Evolutionary conservation across 2,888 invertebrate genomes (phyloP), one percentile per base, ranked within the genome.

Genomic region (Rhopalosiphum nymphaeae): DNA sequence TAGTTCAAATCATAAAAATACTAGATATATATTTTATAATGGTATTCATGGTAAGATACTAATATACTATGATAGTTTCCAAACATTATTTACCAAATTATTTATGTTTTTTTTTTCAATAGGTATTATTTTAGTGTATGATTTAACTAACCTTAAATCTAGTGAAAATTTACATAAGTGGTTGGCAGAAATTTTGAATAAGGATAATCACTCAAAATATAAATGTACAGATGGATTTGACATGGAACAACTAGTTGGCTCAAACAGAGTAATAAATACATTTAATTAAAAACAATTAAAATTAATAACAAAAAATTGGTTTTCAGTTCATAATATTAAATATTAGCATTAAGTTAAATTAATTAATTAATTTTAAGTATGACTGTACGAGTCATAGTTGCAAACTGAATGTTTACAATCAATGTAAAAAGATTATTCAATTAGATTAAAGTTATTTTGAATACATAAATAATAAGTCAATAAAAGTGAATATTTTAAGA

Each of bases 121-220:
- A 98, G 98, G 98, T 94, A 98, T 99, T 67, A 98, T 99, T 95
- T 96, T 99, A 95, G 99, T 99, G 3, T 99, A 99, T 96, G 99
- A 99, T 96, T 96, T 99, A 95, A 98, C 98, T 11, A 99, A 99
- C 96, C 97, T 98, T 95, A 99, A 99, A 96, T 99, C 99, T 93
- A 98, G 99, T 96, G 97, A 98, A 94, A 99, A 99, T 96, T 96
- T 99, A 94, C 97, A 98, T 95, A 98, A 98, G 96, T 99, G 99
- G 99, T 96, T 99, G 3, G 97, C 98, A 87, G 99, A 99, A 96
- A 97, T 99, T 95, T 96, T 99, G 90, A 98, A 97, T 96, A 97
- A 97, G 95, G 98, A 98, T 95, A 96, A 96, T 94, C 96, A 95
- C 95, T 95, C 96, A 95, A 95, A 96, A 86, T 95, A 61, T 95